A percentile compares a stretch with the other conserved stretches of the same genome.
These are phyloP conservation scores for Vannuccia rotundouncinata DNA, from an alignment of 2,888 invertebrate species.

Conservation along the genomic window DNA sequence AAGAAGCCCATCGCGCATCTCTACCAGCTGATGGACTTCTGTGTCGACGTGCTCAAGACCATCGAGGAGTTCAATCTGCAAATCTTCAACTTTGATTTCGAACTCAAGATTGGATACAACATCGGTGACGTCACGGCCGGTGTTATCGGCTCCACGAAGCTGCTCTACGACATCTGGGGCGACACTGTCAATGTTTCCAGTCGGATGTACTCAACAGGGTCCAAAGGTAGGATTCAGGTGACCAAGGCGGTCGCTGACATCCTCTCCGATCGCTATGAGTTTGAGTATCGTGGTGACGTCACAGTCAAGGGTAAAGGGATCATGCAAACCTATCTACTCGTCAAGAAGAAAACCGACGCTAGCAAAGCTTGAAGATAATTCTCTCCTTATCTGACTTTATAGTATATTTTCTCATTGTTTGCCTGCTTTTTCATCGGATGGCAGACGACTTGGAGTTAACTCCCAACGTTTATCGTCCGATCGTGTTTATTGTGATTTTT, in stretches of 20 bases:
- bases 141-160: slow-evolving; percentile 85
- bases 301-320: slow-evolving; percentile 93
- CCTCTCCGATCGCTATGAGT: slow-evolving; percentile 70
- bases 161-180: slow-evolving; percentile 96
- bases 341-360: slow-evolving; percentile 36
- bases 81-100: slow-evolving; percentile 57
- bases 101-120: slow-evolving; percentile 70
- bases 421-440: neutral
- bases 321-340: slow-evolving; percentile 77
- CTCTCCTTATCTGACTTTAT: neutral
- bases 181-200: slow-evolving; percentile 95
- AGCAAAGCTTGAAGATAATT: neutral
- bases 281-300: slow-evolving; percentile 83
- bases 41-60: slow-evolving; percentile 72
- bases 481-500: neutral
- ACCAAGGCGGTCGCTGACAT: slow-evolving; percentile 58
- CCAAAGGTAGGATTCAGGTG: slow-evolving; percentile 55
- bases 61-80: slow-evolving; percentile 51
- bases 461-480: neutral
- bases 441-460: neutral
- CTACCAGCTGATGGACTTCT: slow-evolving; percentile 84
- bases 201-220: slow-evolving; percentile 91
- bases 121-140: slow-evolving; percentile 92
- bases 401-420: neutral
- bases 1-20: slow-evolving; percentile 67